Percentiles rank a stretch among this genome's conserved stretches.
phyloP scores from a whole-genome alignment of 2,113 vertebrate species.

The Onychostruthus taczanowskii region DNA sequence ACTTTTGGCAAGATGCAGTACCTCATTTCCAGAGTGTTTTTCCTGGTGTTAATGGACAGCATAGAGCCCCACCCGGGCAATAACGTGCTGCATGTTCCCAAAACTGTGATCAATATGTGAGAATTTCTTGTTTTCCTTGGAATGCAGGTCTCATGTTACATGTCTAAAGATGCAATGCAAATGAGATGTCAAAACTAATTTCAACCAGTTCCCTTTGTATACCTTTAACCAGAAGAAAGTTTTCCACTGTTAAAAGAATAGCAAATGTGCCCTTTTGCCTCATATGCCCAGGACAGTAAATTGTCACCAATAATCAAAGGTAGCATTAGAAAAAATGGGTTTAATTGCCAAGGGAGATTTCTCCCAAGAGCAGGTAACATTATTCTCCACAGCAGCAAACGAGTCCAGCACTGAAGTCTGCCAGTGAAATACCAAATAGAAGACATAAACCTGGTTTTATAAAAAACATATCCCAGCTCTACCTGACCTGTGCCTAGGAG shows the following conservation, averaged over 20 bases:
- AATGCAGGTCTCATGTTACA: not conserved
- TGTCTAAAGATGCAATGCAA: not conserved
- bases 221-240: not conserved
- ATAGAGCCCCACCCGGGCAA: not conserved
- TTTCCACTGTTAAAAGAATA: not conserved
- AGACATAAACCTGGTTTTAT: not conserved
- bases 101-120: slow-evolving; percentile 14
- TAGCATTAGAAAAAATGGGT: not conserved
- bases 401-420: not conserved
- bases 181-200: not conserved
- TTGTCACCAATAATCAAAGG: not conserved
- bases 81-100: not conserved
- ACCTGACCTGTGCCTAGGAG: not conserved
- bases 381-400: not conserved
- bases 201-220: not conserved
- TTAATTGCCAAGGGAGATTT: not conserved
- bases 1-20: not conserved
- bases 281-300: not conserved
- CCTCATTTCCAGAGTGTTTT: not conserved
- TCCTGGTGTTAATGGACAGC: not conserved
- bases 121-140: not conserved
- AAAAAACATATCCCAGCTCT: not conserved
- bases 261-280: not conserved
- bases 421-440: not conserved
- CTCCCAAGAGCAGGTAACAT: not conserved